Base-by-base conservation (phyloP, 2,888 invertebrate species). In the Cistogaster globosa region DNA sequence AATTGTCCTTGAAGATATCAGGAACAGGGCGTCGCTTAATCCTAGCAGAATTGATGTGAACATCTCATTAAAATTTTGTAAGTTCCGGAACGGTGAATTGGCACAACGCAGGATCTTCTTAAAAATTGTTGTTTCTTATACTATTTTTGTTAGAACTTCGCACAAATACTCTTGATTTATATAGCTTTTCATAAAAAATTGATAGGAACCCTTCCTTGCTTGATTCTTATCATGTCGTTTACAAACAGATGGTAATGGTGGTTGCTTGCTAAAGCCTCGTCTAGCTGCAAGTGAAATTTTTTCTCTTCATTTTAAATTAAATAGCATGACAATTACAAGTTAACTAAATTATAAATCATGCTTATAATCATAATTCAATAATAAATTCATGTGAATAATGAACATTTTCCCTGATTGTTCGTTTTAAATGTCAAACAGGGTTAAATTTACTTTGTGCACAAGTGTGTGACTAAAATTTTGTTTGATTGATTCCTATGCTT, bases 281-380 rank as follows among this genome's bases (percentile, higher is more conserved):
- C 38, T 9, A 38, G 6, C 38, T 2, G 38, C 1, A 38, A 38
- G 18, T 45, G 38, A 55, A 18, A 14, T 26, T 20, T 1, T 53
- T 69, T 26, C 11, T 45, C 38, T 51, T 63, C 5, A 16, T 58
- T 68, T 81, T 58, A 74, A 77, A 74, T 81, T 58, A 74, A 77
- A 74, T 74, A 74, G 71, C 79, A 85, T 80, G n/a, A 86, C 84
- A 82, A 86, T 87, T 87, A 82, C 65, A 87, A 87, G 86, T 87
- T 87, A 87, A 87, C 86, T 86, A 83, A 86, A 87, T 87, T 87
- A 87, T 86, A 79, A 86, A 81, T 83, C 71, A 81, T 83, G 80
- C 77, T 63, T 77, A 58, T 83, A 79, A 79, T 81, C 77, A 80
- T 83, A 82, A 86, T 85, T 83, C 76, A 81, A 78, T 85, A 81